These are phyloP conservation scores for Paratrypauchen microcephalus DNA, from an alignment of 2,797 vertebrate species.

Conservation along the genomic window DNA sequence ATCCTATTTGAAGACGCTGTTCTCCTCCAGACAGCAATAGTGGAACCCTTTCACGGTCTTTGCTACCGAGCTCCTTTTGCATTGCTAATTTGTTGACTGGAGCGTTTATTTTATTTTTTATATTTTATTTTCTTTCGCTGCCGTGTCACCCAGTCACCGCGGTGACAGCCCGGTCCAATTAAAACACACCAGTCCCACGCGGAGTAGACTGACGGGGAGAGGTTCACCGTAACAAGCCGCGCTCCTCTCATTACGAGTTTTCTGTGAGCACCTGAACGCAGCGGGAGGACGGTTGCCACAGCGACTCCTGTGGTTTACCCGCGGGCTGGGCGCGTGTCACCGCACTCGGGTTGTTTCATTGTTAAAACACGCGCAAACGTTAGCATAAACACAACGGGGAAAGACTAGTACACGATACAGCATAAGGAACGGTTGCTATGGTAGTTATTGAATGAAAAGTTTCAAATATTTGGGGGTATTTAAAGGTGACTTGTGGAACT, in stretches of 20 bases:
- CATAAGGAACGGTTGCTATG: background rate
- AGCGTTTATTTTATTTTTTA: background rate
- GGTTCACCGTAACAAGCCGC: background rate
- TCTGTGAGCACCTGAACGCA: background rate
- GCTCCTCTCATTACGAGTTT: background rate
- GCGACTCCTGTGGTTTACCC: slow-evolving; percentile 3
- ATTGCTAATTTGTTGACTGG: slow-evolving; percentile 11
- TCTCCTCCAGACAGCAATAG: background rate
- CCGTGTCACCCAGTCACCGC: background rate
- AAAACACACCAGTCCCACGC: background rate
- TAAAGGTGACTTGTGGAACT: too few species aligned
- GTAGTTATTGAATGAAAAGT: too few species aligned
- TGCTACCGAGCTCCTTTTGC: background rate
- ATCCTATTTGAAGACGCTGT: background rate
- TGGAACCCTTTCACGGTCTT: background rate
- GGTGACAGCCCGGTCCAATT: slow-evolving; percentile 12
- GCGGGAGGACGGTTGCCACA: background rate
- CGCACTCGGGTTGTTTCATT: background rate
- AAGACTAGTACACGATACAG: background rate
- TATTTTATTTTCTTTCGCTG: background rate
- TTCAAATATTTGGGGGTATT: too few species aligned
- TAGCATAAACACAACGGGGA: too few species aligned
- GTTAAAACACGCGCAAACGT: background rate
- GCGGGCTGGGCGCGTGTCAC: background rate
- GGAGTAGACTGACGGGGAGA: too few species aligned